phyloP scores from a whole-genome alignment of 2,888 invertebrate species.

The Helicoverpa assulta region DNA sequence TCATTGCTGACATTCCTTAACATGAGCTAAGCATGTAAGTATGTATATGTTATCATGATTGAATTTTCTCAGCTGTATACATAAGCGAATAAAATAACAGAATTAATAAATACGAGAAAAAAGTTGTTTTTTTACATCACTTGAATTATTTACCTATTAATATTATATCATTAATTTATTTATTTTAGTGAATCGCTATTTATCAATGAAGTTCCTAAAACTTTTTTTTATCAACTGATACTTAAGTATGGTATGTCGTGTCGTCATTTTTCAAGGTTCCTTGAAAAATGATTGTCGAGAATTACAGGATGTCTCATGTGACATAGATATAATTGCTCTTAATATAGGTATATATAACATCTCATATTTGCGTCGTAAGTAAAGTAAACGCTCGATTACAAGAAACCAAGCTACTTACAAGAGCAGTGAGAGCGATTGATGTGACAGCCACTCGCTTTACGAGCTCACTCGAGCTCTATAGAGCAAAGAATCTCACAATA shows the following conservation, averaged over 20 bases:
- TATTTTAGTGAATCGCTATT: too few species aligned
- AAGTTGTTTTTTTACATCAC: too few species aligned
- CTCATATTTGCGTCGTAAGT: neutral
- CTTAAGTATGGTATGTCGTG: too few species aligned
- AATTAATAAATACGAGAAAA: neutral
- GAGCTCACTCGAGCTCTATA: conserved; percentile 6
- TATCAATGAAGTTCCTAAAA: too few species aligned
- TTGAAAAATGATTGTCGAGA: too few species aligned
- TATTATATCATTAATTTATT: too few species aligned
- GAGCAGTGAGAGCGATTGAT: conserved; percentile 36
- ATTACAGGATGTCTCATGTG: too few species aligned
- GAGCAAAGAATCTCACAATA: conserved; percentile 27
- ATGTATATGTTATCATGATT: neutral
- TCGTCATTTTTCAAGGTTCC: too few species aligned
- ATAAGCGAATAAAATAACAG: neutral
- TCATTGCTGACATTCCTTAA: neutral
- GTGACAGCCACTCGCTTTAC: conserved; percentile 30
- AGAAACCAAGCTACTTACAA: conserved; percentile 7
- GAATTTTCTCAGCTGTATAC: neutral
- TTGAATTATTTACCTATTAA: too few species aligned
- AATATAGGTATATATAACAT: too few species aligned
- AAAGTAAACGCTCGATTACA: neutral
- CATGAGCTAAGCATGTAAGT: neutral
- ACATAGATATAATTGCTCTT: too few species aligned
- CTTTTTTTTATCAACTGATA: too few species aligned